phyloP scores from a whole-genome alignment of 2,113 vertebrate species.

The Panthera tigris region DNA sequence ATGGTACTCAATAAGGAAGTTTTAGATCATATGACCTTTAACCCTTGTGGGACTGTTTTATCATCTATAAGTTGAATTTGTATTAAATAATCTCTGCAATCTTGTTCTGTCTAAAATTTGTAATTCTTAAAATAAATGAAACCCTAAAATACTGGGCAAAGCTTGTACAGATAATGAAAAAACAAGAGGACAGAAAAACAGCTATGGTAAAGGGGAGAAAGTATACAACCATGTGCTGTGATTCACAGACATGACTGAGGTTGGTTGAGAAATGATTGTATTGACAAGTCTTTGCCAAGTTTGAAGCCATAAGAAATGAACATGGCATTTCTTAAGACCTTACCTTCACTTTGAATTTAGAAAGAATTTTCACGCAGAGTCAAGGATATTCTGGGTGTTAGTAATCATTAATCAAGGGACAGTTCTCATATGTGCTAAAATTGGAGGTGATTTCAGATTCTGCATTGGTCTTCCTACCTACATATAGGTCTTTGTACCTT shows the following conservation, averaged over 20 bases:
- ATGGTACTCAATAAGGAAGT: not conserved
- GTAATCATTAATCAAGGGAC: not conserved
- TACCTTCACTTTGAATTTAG: slow-evolving; percentile 9
- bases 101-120: not conserved
- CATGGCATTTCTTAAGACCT: not conserved
- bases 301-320: not conserved
- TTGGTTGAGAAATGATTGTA: not conserved
- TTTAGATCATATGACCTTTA: not conserved
- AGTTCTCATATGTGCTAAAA: not conserved
- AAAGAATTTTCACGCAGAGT: not conserved
- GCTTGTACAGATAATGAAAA: not conserved
- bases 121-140: not conserved
- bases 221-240: not conserved
- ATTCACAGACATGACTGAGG: not conserved
- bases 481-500: not conserved
- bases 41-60: not conserved
- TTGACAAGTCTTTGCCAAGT: not conserved
- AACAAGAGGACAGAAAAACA: not conserved
- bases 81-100: not conserved
- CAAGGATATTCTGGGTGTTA: not conserved
- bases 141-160: not conserved
- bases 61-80: not conserved
- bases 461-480: not conserved
- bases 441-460: not conserved
- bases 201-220: not conserved